Base-by-base conservation (phyloP, 1,140 invertebrate genomes). In the Drosophila tropicalis region DNA sequence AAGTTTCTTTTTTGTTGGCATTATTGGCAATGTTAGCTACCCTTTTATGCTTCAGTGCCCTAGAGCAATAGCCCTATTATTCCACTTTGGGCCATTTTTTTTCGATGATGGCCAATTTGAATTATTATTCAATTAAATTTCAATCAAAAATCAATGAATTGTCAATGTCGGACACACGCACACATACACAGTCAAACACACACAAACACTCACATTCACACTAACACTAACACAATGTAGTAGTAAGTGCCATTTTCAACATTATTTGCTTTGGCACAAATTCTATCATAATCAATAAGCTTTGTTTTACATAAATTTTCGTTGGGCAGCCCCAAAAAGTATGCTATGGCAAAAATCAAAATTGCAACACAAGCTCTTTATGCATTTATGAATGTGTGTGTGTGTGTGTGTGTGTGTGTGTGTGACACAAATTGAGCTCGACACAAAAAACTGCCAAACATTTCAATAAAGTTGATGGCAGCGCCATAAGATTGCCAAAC, bases 381-480 rank as follows among this genome's bases (percentile, higher is more conserved):
- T 47, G 17, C 22, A 5, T 58, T 22, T 58, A 44, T 60, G 36
- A 57, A 51, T 32, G 41, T 54, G n/a, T 64, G 34, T 68, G 61
- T 44, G 40, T 44, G 15, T 39, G 19, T 15, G 3, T 47, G 17
- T 65, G 29, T 70, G 15, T 62, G 7, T 62, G 40, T 79, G 40
- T 75, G 62, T 87, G 83, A 86, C 83, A 86, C 83, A 86, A 86
- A 86, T 86, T 86, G 83, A 87, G 80, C 69, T 77, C 76, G 76
- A 80, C 83, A 87, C 83, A 80, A 87, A 87, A 86, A 87, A 87
- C 72, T 87, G 83, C 79, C 83, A 87, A 87, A 87, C 83, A 87
- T 87, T 87, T 87, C 83, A 87, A 87, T 87, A 87, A 87, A 87
- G 83, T 87, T 87, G 44, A 51, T 51, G 44, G 44, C 44, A 51